Base-by-base conservation (phyloP, 2,888 invertebrate species). In the Cyaniris semiargus region DNA sequence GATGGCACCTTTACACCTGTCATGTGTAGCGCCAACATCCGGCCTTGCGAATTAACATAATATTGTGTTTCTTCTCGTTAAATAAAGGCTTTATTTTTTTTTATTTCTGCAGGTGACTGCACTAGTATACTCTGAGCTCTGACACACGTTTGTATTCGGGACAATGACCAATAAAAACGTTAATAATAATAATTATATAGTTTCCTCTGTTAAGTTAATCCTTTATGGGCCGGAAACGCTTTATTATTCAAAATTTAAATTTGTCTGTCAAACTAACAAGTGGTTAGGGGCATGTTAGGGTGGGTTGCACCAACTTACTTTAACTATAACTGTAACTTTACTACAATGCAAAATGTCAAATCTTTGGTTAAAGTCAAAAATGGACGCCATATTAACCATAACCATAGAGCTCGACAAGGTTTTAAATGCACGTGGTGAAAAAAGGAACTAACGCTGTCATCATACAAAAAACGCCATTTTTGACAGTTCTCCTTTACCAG, bases 1-100 rank as follows among this genome's bases (percentile, higher is more conserved):
- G 38, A 71, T 71, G 71, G 71, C 38, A 38, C 71, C 21, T 3
- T 21, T n/a, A 38, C 71, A 71, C 71, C 71, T 71, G 71, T 71
- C 18, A 70, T 8, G 34, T 70, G 31, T 38, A 38, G 71, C 71
- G 71, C 38, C 71, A 34, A 71, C 38, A 71, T 71, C 71, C 71
- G 38, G 71, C 38, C 38, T 38, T 71, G 66, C 66, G 5, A 66
- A 66, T 66, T 10, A 60, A 60, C 21, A 60, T 21, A n/a, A n/a
- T n/a, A n/a, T n/a, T n/a, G 3, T 23, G 4, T 10, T 60, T 58
- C n/a, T 60, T 10, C 23, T 23, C 2, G 4, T 60, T 23, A 21
- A 23, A 60, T 23, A 60, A 23, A 58, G 0, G 0, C 27, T 27
- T 1, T 27, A 4, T 60, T 66, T 21, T 66, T 66, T 66, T 31